Base-by-base conservation (phyloP, 2,888 invertebrate species). In the Cistogaster globosa region DNA sequence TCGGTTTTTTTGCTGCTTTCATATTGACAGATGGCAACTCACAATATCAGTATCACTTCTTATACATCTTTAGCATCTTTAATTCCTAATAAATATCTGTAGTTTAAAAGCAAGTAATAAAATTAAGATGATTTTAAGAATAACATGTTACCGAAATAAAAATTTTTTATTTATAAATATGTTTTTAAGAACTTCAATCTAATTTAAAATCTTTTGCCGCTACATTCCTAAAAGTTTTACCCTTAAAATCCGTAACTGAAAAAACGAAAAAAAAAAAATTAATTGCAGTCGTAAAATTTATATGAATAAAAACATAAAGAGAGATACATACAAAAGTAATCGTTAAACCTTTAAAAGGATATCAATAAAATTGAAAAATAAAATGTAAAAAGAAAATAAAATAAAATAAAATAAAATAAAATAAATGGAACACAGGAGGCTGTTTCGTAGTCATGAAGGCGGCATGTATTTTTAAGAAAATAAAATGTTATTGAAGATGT, bases 241-340 rank as follows among this genome's bases (percentile, higher is more conserved):
- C 12, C 12, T 60, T 26, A 38, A n/a, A 67, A 58, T 51, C 6
- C 22, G 38, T 36, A 65, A 65, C 38, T 48, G 18, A 42, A 42
- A 42, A 11, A 55, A 79, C 62, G 26, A 57, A 58, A 77, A 84
- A 84, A 57, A 58, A 77, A 84, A 84, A 81, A 84, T 84, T 84
- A 84, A 69, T 81, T 81, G 68, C 74, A 81, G 62, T 84, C 81
- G 67, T 81, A 81, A 77, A 81, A 81, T 67, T 20, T 53, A 71
- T 71, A 65, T 55, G 55, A 32, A 76, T 26, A 45, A 8, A 55
- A 1, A 14, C 18, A 32, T 32, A 7, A 32, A 32, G 5, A 32
- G 1, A 32, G 9, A 58, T 32, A 22, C 20, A 67, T 11, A n/a
- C 36, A 20, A 7, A 60, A 62, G 16, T 38, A 36, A 11, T 42